Conservation (phyloP, 1,140 invertebrate genomes). For the Galleria mellonella region DNA sequence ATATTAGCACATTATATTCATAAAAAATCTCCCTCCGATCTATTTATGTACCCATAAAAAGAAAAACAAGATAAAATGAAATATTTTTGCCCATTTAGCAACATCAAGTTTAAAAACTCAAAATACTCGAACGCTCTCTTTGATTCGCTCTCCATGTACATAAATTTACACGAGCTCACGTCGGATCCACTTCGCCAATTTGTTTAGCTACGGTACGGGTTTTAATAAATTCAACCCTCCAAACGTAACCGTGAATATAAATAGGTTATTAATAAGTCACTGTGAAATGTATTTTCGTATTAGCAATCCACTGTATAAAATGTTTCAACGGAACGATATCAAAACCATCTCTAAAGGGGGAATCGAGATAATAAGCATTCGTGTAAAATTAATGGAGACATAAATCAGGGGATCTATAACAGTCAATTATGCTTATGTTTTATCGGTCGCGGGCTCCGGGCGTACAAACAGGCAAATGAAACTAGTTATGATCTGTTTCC, state of each 20-base stretch:
- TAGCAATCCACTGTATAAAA: too few relatives aligned
- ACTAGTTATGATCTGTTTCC: slow-evolving; percentile 71
- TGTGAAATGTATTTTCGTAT: too few relatives aligned
- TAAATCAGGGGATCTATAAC: slow-evolving; percentile 19
- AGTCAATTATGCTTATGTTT: slow-evolving; percentile 38
- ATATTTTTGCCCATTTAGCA: too few relatives aligned
- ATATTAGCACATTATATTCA: too few relatives aligned
- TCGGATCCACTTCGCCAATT: background rate
- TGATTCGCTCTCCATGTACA: background rate
- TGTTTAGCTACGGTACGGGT: background rate
- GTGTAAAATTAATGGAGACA: slow-evolving; percentile 29
- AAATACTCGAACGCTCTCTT: background rate
- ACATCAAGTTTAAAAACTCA: too few relatives aligned
- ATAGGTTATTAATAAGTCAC: background rate
- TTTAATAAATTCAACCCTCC: background rate
- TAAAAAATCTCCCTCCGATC: too few relatives aligned
- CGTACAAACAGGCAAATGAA: slow-evolving; percentile 50
- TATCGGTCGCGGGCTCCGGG: slow-evolving; percentile 10
- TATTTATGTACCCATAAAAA: too few relatives aligned
- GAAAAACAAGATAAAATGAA: too few relatives aligned
- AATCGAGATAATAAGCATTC: slow-evolving; percentile 3
- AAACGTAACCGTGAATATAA: background rate
- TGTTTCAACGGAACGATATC: too few relatives aligned
- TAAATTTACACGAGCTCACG: background rate
- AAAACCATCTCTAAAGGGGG: too few relatives aligned